phyloP scores from a whole-genome alignment of 2,113 vertebrate genomes.

The Sinocyclocheilus maitianheensis region DNA sequence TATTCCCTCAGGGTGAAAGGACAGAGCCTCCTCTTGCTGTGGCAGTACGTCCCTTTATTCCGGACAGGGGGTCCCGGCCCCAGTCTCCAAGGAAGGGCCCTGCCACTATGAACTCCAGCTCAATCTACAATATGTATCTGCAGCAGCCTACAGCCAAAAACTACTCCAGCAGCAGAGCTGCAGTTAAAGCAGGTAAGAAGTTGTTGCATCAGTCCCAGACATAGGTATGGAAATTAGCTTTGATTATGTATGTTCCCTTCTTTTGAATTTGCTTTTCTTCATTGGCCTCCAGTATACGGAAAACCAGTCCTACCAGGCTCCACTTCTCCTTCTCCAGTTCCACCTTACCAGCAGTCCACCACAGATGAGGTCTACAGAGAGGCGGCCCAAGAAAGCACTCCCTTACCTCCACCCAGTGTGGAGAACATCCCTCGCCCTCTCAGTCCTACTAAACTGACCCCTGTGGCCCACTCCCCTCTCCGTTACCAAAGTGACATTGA shows the following conservation, averaged over 20 bases:
- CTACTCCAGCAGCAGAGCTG: constrained; percentile 82
- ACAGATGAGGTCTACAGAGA: constrained; percentile 81
- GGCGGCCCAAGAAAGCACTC: constrained; percentile 71
- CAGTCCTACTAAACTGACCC: constrained; percentile 95
- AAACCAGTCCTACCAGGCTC: constrained; percentile 92
- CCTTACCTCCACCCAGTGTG: constrained; percentile 76
- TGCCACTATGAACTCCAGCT: constrained; percentile 97
- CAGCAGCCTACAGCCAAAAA: constrained; percentile 91
- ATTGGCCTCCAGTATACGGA: constrained; percentile 84
- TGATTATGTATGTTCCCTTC: background rate
- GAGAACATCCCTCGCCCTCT: constrained; percentile 95
- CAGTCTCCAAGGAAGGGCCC: constrained; percentile 97
- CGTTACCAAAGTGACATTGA: constrained; percentile 96
- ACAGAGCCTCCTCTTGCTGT: constrained; percentile 91
- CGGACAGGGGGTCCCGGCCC: constrained; percentile 91
- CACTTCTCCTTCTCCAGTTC: constrained; percentile 85
- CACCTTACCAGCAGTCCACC: constrained; percentile 80
- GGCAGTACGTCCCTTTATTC: constrained; percentile 91
- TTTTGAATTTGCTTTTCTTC: constrained; percentile 45
- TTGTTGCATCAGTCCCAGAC: background rate
- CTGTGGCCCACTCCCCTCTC: constrained; percentile 96
- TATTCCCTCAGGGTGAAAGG: constrained; percentile 82
- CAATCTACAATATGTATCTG: constrained; percentile 98
- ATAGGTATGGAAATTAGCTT: too few relatives aligned
- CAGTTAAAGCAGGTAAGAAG: constrained; percentile 88